Evolutionary conservation across 2,113 vertebrate species (phyloP), one percentile per base, ranked within the genome.

Genomic region (Coracopsis vasa): DNA sequence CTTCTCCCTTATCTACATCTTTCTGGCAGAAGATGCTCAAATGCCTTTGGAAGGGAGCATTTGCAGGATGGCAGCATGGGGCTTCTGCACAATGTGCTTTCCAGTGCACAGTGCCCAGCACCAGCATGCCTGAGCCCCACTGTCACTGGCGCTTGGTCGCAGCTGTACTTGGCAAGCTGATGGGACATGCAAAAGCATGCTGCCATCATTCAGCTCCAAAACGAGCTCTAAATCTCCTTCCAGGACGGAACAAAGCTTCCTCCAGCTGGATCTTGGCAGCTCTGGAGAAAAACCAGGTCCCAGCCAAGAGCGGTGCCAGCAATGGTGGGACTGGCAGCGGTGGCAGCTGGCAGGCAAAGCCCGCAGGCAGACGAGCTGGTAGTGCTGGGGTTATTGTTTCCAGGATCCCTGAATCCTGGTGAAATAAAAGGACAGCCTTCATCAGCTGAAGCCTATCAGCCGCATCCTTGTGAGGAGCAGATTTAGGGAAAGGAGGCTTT

Each of bases 141-240:
- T 96, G 96, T 84, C 96, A 93, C 71, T 17, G 0, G 89, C 13
- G 0, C 19, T 94, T 92, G 94, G 92, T 91, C 16, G 31, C 31
- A 27, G 73, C 72, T 2, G 3, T 0, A 6, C 72, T 85, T 97
- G 96, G 96, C 95, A 88, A 66, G 90, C 94, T 29, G 72, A 86
- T 2, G 2, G 62, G 70, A 71, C 25, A 2, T 20, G n/a, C 67
- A 94, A 81, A 80, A 93, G 84, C 92, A 95, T 15, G 84, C 95
- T 96, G 97, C 92, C 1, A 0, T 95, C 96, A 80, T 97, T 98
- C 97, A 98, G 77, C 71, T 88, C 89, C 86, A 93, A 95, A 97
- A 97, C 31, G 50, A 94, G 93, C 83, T 86, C 72, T 88, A 78
- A 84, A 92, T 85, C 93, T 97, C 94, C 92, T 93, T 88, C 82